Conservation (phyloP, 2,113 vertebrate genomes). For the Microcebus jonahi region DNA sequence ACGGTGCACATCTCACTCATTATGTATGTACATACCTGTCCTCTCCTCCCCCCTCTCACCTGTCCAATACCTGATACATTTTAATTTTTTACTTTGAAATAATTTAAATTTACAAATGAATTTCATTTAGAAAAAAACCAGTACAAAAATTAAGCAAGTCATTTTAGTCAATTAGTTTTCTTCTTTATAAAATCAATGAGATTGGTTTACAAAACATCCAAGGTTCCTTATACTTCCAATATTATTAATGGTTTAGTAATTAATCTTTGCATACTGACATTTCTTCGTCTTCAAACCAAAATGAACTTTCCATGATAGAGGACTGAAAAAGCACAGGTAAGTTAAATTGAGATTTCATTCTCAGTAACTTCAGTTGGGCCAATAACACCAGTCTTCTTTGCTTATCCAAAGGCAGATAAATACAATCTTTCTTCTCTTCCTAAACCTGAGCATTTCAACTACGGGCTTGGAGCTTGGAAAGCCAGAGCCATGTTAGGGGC, state of each 20-base stretch:
- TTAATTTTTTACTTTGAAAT: no score
- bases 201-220: background rate
- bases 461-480: no score
- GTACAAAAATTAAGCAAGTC: background rate
- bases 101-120: no score
- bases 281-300: background rate
- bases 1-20: no score
- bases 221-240: background rate
- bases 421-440: background rate
- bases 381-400: background rate
- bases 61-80: no score
- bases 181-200: background rate
- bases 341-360: background rate
- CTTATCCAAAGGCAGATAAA: background rate
- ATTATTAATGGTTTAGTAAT: background rate
- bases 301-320: background rate
- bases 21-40: no score
- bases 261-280: background rate
- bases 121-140: no score
- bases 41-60: no score
- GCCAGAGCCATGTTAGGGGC: background rate
- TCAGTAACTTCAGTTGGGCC: background rate
- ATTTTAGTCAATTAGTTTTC: background rate
- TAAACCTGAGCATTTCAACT: background rate
- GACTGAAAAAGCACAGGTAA: background rate